Conservation (phyloP, 1,140 invertebrate species). For the Andrena cerasifolii region DNA sequence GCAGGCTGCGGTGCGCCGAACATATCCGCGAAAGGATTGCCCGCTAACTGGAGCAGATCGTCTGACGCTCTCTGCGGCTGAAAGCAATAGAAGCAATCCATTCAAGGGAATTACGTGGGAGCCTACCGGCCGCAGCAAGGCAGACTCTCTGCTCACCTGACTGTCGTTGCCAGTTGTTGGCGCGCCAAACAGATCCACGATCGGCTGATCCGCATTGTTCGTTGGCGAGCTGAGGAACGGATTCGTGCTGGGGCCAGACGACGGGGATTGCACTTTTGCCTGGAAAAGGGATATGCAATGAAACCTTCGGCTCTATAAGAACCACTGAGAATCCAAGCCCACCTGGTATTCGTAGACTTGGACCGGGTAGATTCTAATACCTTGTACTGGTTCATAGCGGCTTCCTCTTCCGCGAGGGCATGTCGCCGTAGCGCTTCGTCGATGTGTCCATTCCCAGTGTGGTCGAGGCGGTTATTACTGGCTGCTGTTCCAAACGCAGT, state of each 20-base stretch:
- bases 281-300: conserved; percentile 72
- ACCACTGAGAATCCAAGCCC: too few species aligned
- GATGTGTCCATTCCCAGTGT: conserved; percentile 87
- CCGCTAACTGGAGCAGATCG: conserved; percentile 92
- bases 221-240: conserved; percentile 90
- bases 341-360: too few species aligned
- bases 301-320: too few species aligned
- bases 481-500: conserved; percentile 92
- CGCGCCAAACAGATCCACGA: conserved; percentile 90
- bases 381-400: conserved; percentile 97
- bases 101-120: too few species aligned
- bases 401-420: conserved; percentile 96
- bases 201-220: conserved; percentile 84
- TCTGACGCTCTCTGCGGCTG: conserved; percentile 89
- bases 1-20: conserved; percentile 84
- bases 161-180: conserved; percentile 80
- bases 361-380: conserved; percentile 81
- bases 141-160: conserved; percentile 68
- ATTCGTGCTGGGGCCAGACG: conserved; percentile 89
- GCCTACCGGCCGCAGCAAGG: too few species aligned
- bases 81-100: background rate
- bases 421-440: conserved; percentile 93
- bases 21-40: conserved; percentile 96
- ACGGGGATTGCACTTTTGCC: conserved; percentile 91
- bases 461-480: conserved; percentile 88